These are phyloP conservation scores for Drosophila peninsularis DNA, from an alignment of 2,888 invertebrate genomes.

Conservation along the genomic window DNA sequence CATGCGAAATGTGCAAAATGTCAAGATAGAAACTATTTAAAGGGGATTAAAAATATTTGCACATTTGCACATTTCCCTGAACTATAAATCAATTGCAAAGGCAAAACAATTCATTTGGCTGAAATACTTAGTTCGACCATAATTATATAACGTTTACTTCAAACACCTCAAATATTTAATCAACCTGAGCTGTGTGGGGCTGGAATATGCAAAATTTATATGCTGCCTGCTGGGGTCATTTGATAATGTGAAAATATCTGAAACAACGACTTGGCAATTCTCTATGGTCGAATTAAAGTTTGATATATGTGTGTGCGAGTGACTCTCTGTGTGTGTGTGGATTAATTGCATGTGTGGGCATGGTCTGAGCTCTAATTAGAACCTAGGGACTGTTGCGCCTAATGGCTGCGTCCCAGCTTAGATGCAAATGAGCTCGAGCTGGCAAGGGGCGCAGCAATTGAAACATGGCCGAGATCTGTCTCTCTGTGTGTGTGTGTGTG, in stretches of 20 bases:
- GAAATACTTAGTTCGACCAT: background rate
- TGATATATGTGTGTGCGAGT: slow-evolving; percentile 6
- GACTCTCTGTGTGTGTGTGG: slow-evolving; percentile 1
- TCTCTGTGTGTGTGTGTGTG: too few relatives aligned
- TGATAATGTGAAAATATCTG: slow-evolving; percentile 25
- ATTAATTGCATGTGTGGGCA: slow-evolving; percentile 39
- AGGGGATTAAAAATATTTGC: background rate
- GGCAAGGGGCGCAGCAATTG: slow-evolving; percentile 7
- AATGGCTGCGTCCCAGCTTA: slow-evolving; percentile 31
- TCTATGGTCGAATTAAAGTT: slow-evolving; percentile 42
- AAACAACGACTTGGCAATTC: slow-evolving; percentile 39
- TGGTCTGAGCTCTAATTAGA: slow-evolving; percentile 50
- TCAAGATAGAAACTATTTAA: slow-evolving; percentile 1
- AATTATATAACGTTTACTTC: slow-evolving; percentile 4
- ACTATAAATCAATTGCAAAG: background rate
- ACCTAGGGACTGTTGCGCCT: slow-evolving; percentile 49
- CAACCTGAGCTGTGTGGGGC: background rate
- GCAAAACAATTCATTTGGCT: background rate
- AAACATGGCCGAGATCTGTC: slow-evolving; percentile 60
- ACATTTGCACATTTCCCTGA: background rate
- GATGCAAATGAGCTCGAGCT: slow-evolving; percentile 41
- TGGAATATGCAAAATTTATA: slow-evolving; percentile 2
- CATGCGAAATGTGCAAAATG: background rate
- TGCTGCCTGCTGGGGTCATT: slow-evolving; percentile 24
- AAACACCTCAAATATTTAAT: slow-evolving; percentile 13